A percentile compares a stretch with the other conserved stretches of the same genome.
Evolutionary conservation across 2,888 invertebrate species (phyloP).

Genomic region (Lasioglossum pauxillum): DNA sequence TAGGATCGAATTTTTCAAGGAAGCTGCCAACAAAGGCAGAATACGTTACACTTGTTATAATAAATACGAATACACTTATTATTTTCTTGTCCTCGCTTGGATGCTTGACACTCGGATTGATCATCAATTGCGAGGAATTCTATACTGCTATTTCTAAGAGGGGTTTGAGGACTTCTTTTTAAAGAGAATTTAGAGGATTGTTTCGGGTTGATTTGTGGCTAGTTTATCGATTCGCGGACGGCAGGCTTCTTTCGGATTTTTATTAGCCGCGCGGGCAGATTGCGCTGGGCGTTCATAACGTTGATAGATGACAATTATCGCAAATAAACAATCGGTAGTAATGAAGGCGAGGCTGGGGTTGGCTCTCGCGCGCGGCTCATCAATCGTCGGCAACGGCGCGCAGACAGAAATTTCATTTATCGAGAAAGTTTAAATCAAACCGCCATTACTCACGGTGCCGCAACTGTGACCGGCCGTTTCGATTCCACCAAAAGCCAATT

Average conservation of each 20-base stretch:
- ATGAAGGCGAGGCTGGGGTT: slow-evolving; percentile 52
- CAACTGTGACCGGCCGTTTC: slow-evolving; percentile 68
- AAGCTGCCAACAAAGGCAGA: neutral
- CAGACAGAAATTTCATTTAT: slow-evolving; percentile 72
- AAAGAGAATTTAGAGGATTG: no score
- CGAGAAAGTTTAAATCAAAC: slow-evolving; percentile 73
- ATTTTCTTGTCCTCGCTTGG: no score
- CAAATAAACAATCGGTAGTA: slow-evolving; percentile 57
- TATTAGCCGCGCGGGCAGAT: slow-evolving; percentile 27
- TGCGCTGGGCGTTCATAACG: slow-evolving; percentile 23
- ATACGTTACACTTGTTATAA: no score
- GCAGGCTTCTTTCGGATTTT: slow-evolving; percentile 7
- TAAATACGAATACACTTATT: no score
- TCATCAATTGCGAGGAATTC: no score
- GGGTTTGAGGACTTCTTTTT: no score
- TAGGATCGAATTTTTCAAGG: neutral
- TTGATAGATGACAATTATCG: slow-evolving; percentile 62
- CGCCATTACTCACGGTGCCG: slow-evolving; percentile 69
- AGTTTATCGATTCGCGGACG: neutral
- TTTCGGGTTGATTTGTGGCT: neutral
- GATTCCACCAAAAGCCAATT: slow-evolving; percentile 69
- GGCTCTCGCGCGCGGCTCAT: slow-evolving; percentile 46
- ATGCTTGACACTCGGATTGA: no score
- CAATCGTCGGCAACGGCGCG: slow-evolving; percentile 62
- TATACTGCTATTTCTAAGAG: neutral